phyloP scores from a whole-genome alignment of 2,888 invertebrate genomes.

The Lasioglossum lativentre region DNA sequence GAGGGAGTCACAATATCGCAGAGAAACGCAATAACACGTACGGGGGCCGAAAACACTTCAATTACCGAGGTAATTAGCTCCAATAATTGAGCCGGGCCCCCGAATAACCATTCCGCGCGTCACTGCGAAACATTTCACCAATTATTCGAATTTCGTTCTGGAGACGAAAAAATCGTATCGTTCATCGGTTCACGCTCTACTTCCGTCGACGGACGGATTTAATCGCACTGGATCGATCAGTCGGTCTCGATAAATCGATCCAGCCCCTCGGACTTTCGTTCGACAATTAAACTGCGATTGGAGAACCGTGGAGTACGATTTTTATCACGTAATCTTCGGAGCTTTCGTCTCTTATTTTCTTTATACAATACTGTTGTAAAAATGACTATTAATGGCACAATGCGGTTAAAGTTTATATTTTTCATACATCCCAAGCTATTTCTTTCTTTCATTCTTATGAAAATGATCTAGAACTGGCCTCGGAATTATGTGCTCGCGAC shows the following conservation, averaged over 20 bases:
- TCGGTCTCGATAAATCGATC: not conserved
- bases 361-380: too few species aligned
- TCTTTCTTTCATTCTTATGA: too few species aligned
- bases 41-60: not conserved
- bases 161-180: not conserved
- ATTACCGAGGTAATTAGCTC: not conserved
- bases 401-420: too few species aligned
- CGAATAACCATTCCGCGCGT: not conserved
- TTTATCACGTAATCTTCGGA: not conserved
- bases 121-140: conserved; percentile 2
- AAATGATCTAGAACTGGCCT: too few species aligned
- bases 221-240: not conserved
- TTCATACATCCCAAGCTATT: too few species aligned
- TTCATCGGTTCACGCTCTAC: not conserved
- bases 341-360: too few species aligned
- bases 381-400: too few species aligned
- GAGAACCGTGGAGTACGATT: not conserved
- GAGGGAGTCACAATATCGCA: not conserved
- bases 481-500: too few species aligned
- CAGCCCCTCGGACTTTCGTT: not conserved
- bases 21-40: not conserved
- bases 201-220: not conserved
- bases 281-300: not conserved
- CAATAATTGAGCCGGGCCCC: not conserved
- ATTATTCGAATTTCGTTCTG: conserved; percentile 1